Percentiles rank a stretch among this genome's conserved stretches.
These are phyloP conservation scores for Bruchidius siliquastri DNA, from an alignment of 2,888 invertebrate species.

Conservation along the genomic window DNA sequence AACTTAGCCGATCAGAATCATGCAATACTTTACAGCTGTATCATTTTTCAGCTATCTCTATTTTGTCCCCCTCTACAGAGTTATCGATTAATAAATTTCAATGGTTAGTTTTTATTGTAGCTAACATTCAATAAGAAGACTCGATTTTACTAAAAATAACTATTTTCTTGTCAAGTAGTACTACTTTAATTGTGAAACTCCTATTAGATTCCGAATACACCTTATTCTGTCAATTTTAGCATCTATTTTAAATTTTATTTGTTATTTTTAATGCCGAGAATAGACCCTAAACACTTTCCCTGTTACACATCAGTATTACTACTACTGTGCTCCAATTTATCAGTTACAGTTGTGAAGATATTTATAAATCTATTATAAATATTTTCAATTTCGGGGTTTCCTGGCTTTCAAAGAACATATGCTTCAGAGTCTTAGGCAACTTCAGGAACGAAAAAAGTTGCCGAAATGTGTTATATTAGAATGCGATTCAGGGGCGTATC, in stretches of 20 bases:
- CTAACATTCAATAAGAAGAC: no score
- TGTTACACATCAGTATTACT: background rate
- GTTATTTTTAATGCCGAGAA: background rate
- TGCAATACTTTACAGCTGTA: no score
- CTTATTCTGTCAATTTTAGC: background rate
- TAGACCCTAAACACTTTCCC: background rate
- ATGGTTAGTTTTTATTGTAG: no score
- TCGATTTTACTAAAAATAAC: no score
- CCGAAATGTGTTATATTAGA: background rate
- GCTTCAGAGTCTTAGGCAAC: background rate
- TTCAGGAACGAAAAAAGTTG: background rate
- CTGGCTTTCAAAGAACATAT: background rate
- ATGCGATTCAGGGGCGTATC: background rate
- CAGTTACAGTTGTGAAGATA: background rate
- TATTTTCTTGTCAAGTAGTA: no score
- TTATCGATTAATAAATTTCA: no score
- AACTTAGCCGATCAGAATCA: no score
- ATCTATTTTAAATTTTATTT: background rate
- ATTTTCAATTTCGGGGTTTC: background rate
- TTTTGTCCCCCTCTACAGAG: no score
- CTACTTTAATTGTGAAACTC: background rate
- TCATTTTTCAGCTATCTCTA: no score
- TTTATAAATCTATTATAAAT: background rate
- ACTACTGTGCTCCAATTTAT: background rate
- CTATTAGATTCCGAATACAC: background rate